phyloP scores from a whole-genome alignment of 1,140 invertebrate genomes.

The Theocolax elegans region DNA sequence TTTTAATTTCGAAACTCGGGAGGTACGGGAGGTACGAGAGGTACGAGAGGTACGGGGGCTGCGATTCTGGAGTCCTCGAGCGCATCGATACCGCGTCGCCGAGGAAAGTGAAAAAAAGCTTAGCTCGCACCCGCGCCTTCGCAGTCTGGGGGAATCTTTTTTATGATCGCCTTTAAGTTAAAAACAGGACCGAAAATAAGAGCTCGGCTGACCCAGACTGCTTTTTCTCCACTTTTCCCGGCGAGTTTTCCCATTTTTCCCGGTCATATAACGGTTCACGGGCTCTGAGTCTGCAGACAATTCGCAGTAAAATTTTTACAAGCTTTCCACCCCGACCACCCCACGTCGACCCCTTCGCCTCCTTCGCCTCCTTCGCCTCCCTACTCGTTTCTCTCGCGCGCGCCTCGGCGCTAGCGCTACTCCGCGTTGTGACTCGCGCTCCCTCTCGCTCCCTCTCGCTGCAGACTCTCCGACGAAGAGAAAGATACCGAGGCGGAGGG shows the following conservation, averaged over 20 bases:
- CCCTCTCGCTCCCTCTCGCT: slow-evolving; percentile 25
- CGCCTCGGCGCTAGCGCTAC: not conserved
- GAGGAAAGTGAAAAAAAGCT: slow-evolving; percentile 7
- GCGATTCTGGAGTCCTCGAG: too few species aligned
- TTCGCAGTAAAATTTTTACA: slow-evolving; percentile 69
- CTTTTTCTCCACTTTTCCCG: slow-evolving; percentile 59
- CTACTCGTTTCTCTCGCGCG: too few species aligned
- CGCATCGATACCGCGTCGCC: not conserved
- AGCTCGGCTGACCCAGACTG: slow-evolving; percentile 60
- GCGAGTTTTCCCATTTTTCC: slow-evolving; percentile 59
- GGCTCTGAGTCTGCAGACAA: slow-evolving; percentile 64
- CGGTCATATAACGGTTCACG: slow-evolving; percentile 57
- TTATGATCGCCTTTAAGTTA: slow-evolving; percentile 24
- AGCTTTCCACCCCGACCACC: slow-evolving; percentile 47
- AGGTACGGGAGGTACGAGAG: too few species aligned
- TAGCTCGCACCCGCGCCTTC: too few species aligned
- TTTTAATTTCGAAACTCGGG: slow-evolving; percentile 17
- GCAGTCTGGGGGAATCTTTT: not conserved
- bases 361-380: too few species aligned
- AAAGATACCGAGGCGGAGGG: not conserved
- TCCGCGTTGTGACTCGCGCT: not conserved
- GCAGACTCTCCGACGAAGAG: not conserved
- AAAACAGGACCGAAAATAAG: slow-evolving; percentile 29
- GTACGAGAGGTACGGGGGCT: too few species aligned
- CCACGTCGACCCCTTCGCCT: not conserved